Evolutionary conservation across 2,888 invertebrate species (phyloP).

Genomic region (Mylabris sibirica): DNA sequence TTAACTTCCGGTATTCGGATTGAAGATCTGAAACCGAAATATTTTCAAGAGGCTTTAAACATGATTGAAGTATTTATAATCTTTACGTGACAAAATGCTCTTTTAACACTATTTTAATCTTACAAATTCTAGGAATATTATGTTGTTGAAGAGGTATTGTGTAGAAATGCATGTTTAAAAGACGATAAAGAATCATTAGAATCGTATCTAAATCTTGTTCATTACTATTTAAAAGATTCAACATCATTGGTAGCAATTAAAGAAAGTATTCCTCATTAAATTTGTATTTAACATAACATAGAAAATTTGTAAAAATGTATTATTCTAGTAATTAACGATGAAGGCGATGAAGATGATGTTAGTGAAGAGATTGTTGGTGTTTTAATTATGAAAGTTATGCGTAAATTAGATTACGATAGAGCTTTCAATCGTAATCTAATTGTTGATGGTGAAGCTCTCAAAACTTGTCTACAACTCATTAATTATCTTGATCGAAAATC

Average conservation of each 20-base stretch:
- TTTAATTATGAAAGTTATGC: slow-evolving; percentile 51
- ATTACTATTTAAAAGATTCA: slow-evolving; percentile 51
- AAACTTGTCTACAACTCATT: slow-evolving; percentile 48
- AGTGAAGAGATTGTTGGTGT: slow-evolving; percentile 49
- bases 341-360: slow-evolving; percentile 8
- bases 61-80: slow-evolving; percentile 46
- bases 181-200: slow-evolving; percentile 52
- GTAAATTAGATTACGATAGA: slow-evolving; percentile 51
- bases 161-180: slow-evolving; percentile 50
- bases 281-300: not conserved
- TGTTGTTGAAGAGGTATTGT: slow-evolving; percentile 51
- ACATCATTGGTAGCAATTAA: slow-evolving; percentile 55
- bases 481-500: slow-evolving; percentile 52
- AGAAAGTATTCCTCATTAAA: slow-evolving; percentile 36
- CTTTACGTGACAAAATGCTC: not conserved
- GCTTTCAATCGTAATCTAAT: slow-evolving; percentile 53
- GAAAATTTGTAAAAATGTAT: not conserved
- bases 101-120: not conserved
- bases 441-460: slow-evolving; percentile 52
- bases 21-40: slow-evolving; percentile 51
- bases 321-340: slow-evolving; percentile 20
- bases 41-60: slow-evolving; percentile 47
- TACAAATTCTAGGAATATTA: slow-evolving; percentile 47
- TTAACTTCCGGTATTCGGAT: slow-evolving; percentile 51
- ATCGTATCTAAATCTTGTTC: slow-evolving; percentile 47